These are phyloP conservation scores for Heliconius melpomene DNA, from an alignment of 1,140 invertebrate species.

Conservation along the genomic window DNA sequence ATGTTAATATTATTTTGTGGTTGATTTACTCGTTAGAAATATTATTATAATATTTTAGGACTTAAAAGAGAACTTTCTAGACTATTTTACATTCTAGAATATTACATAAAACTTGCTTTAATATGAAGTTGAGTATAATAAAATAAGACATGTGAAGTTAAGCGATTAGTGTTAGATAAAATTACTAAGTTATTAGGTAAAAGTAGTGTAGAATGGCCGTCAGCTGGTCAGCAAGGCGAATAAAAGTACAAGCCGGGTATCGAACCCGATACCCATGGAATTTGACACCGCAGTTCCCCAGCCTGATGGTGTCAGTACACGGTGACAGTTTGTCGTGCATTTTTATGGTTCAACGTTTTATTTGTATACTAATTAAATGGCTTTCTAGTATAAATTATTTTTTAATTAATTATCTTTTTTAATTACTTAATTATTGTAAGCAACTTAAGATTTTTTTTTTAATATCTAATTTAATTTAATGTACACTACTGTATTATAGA, in stretches of 20 bases:
- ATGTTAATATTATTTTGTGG: constrained; percentile 47
- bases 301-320: constrained; percentile 33
- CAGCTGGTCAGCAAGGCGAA: constrained; percentile 55
- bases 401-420: background rate
- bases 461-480: too few species aligned
- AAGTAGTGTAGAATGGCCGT: constrained; percentile 46
- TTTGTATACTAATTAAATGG: constrained; percentile 1
- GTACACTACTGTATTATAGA: too few species aligned
- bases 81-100: background rate
- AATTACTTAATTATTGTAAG: too few species aligned
- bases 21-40: constrained; percentile 14
- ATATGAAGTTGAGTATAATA: background rate
- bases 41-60: constrained; percentile 10
- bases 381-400: background rate
- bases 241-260: constrained; percentile 49
- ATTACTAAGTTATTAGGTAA: constrained; percentile 41
- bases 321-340: constrained; percentile 36
- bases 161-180: constrained; percentile 45
- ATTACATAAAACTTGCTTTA: background rate
- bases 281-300: constrained; percentile 46
- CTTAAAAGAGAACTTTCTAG: background rate
- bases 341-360: constrained; percentile 27
- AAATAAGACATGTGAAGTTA: constrained; percentile 12
- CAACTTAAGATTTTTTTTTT: too few species aligned
- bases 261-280: constrained; percentile 56